Conservation (phyloP, 2,797 vertebrate genomes). For the Smutsia gigantea region DNA sequence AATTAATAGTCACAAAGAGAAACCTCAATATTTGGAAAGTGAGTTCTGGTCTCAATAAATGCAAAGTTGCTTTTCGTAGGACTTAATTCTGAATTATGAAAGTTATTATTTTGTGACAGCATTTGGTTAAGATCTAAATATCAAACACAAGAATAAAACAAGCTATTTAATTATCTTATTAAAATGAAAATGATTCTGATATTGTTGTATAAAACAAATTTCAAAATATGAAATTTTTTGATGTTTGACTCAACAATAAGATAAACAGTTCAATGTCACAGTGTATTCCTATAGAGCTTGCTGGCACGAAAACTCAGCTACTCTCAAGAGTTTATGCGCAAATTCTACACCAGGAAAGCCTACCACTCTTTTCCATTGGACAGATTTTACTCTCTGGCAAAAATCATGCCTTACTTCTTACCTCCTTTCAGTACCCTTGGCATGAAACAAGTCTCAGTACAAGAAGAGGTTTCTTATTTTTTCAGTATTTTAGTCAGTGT, state of each 20-base stretch:
- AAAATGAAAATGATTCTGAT: slow-evolving; percentile 40
- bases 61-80: background rate
- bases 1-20: background rate
- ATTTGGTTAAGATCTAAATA: slow-evolving; percentile 21
- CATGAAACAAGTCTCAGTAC: background rate
- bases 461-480: background rate
- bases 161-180: slow-evolving; percentile 5
- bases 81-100: background rate
- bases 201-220: slow-evolving; percentile 14
- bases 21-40: background rate
- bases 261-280: background rate
- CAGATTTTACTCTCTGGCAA: background rate
- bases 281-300: background rate
- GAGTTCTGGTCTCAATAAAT: background rate
- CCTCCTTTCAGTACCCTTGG: background rate
- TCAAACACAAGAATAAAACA: background rate
- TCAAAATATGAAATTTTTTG: background rate
- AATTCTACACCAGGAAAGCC: background rate
- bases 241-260: background rate
- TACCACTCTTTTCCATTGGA: background rate
- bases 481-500: background rate
- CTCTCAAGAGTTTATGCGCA: background rate
- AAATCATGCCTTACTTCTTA: background rate
- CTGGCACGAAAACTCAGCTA: background rate
- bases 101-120: background rate